These are phyloP conservation scores for Anaspis maculata DNA, from an alignment of 2,888 invertebrate genomes.

Conservation along the genomic window DNA sequence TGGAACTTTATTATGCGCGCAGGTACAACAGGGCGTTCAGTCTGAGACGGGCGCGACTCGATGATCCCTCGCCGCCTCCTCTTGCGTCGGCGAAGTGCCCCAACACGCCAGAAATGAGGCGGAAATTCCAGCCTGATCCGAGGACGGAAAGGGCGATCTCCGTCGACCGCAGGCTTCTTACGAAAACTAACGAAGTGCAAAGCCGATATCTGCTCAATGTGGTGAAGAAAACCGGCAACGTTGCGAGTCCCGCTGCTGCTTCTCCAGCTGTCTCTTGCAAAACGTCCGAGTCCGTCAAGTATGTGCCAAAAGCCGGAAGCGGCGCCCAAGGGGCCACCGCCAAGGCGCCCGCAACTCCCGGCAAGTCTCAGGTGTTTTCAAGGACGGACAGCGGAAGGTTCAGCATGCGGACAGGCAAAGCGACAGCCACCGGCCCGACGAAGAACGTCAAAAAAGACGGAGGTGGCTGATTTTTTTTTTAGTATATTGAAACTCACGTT, in stretches of 20 bases:
- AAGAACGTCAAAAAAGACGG: constrained; percentile 30
- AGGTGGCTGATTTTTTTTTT: constrained; percentile 7
- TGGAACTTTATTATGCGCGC: too few species aligned
- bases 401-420: constrained; percentile 51
- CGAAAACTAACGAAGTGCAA: constrained; percentile 35
- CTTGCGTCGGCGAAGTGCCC: constrained; percentile 49
- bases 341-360: constrained; percentile 25
- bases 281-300: constrained; percentile 22
- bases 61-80: constrained; percentile 41
- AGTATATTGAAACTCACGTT: too few species aligned
- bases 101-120: constrained; percentile 54
- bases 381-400: constrained; percentile 56
- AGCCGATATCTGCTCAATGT: constrained; percentile 38
- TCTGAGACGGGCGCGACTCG: constrained; percentile 56
- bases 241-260: constrained; percentile 1
- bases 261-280: constrained; percentile 9
- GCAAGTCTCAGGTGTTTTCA: constrained; percentile 41
- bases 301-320: constrained; percentile 41
- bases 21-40: constrained; percentile 67
- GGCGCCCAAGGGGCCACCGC: constrained; percentile 34
- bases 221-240: constrained; percentile 26
- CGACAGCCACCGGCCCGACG: constrained; percentile 31
- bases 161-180: constrained; percentile 36
- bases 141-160: constrained; percentile 39
- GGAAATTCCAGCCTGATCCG: constrained; percentile 44